These are phyloP conservation scores for Argyresthia albistria DNA, from an alignment of 2,888 invertebrate genomes.

Conservation along the genomic window DNA sequence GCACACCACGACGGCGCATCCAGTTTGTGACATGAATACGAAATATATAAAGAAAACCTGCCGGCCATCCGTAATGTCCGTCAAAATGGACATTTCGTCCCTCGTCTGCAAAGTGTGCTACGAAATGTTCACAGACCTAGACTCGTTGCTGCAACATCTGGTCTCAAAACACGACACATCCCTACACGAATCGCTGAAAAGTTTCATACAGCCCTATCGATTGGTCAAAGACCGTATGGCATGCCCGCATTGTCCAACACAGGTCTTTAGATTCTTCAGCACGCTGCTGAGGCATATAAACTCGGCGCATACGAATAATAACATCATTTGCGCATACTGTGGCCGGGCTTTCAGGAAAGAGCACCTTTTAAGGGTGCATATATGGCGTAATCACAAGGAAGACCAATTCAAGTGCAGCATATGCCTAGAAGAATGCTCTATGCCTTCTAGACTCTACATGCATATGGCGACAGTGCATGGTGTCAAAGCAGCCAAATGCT, in stretches of 20 bases:
- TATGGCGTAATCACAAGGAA: conserved; percentile 57
- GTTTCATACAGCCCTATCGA: conserved; percentile 52
- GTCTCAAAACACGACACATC: conserved; percentile 47
- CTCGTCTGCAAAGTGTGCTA: conserved; percentile 56
- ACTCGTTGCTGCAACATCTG: conserved; percentile 46
- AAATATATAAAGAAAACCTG: conserved; percentile 53
- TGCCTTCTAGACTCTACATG: conserved; percentile 55
- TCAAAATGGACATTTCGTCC: conserved; percentile 54
- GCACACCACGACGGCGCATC: conserved; percentile 50
- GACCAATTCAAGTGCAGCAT: conserved; percentile 55
- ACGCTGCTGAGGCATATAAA: conserved; percentile 59
- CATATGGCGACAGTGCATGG: conserved; percentile 61
- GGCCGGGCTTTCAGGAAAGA: conserved; percentile 56
- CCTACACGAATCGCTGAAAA: conserved; percentile 52
- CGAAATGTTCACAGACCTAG: conserved; percentile 41
- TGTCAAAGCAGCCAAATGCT: conserved; percentile 56
- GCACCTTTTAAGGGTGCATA: conserved; percentile 56
- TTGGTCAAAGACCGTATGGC: conserved; percentile 53
- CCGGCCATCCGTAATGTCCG: conserved; percentile 52
- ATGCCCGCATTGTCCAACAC: conserved; percentile 49
- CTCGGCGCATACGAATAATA: conserved; percentile 53
- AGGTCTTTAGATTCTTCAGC: conserved; percentile 55
- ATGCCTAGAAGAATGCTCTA: conserved; percentile 52
- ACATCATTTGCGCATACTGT: conserved; percentile 59
- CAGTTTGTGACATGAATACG: conserved; percentile 45